phyloP scores from a whole-genome alignment of 1,140 invertebrate genomes.

The Drosophila rufa region DNA sequence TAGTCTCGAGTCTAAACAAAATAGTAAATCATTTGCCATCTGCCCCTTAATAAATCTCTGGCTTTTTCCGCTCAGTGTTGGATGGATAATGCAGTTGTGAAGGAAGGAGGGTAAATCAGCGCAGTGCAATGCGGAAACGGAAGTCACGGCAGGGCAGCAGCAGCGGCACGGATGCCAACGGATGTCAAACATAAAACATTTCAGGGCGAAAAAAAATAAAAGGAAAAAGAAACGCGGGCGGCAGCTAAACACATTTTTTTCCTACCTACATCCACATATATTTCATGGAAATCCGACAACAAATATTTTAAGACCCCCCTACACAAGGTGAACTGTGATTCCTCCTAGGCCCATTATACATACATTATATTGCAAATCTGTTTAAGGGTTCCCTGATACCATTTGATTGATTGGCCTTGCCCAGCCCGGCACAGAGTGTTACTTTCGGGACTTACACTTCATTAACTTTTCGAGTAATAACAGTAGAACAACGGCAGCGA shows the following conservation, averaged over 20 bases:
- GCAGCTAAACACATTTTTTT: conserved; percentile 6
- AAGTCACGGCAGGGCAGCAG: conserved; percentile 46
- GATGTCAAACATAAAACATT: conserved; percentile 63
- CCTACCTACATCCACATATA: conserved; percentile 7
- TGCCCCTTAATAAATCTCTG: background rate
- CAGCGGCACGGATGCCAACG: conserved; percentile 42
- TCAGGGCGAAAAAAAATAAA: conserved; percentile 21
- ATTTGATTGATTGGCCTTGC: conserved; percentile 30
- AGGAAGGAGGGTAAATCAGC: conserved; percentile 11
- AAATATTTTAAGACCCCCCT: conserved; percentile 16
- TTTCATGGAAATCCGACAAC: conserved; percentile 36
- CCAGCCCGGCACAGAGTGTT: background rate
- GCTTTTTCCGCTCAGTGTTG: conserved; percentile 22
- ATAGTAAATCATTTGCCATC: background rate
- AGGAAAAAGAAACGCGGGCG: background rate
- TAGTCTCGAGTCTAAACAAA: background rate
- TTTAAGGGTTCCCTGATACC: conserved; percentile 32
- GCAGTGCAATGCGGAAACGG: conserved; percentile 61
- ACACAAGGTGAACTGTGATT: conserved; percentile 10
- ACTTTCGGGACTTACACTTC: conserved; percentile 2
- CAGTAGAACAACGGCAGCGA: background rate
- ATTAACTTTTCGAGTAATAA: conserved; percentile 30
- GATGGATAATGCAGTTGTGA: conserved; percentile 22
- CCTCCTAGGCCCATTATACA: background rate
- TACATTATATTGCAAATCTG: conserved; percentile 31